These are phyloP conservation scores for Margarornis squamiger DNA, from an alignment of 2,797 vertebrate species.

Conservation along the genomic window DNA sequence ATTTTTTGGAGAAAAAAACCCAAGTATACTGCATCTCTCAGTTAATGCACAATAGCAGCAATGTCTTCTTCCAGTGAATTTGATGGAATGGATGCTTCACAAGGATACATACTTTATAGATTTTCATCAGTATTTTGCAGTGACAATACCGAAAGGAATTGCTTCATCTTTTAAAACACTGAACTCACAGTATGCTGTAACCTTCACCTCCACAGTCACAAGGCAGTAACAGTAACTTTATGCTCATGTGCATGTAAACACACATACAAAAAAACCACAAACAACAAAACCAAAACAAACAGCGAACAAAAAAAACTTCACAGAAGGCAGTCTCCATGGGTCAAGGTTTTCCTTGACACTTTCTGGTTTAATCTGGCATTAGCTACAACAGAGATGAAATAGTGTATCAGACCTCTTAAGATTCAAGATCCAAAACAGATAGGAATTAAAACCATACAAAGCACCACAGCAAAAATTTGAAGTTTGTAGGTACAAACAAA, in stretches of 20 bases:
- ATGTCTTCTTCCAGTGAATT: neutral
- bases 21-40: neutral
- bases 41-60: neutral
- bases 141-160: neutral
- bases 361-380: neutral
- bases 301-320: neutral
- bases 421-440: neutral
- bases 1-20: neutral
- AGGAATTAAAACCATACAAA: neutral
- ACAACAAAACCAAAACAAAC: neutral
- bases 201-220: neutral
- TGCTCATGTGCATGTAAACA: neutral
- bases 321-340: neutral
- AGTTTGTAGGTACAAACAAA: neutral
- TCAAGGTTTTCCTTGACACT: neutral
- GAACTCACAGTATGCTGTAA: neutral
- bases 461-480: neutral
- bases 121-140: neutral
- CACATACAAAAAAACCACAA: neutral
- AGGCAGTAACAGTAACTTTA: neutral
- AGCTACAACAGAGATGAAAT: neutral
- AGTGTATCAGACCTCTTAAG: neutral
- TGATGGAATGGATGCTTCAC: neutral
- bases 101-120: accelerated
- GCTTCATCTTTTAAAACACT: neutral